Evolutionary conservation across 1,140 invertebrate genomes (phyloP).

Genomic region (Odontomachus brunneus): DNA sequence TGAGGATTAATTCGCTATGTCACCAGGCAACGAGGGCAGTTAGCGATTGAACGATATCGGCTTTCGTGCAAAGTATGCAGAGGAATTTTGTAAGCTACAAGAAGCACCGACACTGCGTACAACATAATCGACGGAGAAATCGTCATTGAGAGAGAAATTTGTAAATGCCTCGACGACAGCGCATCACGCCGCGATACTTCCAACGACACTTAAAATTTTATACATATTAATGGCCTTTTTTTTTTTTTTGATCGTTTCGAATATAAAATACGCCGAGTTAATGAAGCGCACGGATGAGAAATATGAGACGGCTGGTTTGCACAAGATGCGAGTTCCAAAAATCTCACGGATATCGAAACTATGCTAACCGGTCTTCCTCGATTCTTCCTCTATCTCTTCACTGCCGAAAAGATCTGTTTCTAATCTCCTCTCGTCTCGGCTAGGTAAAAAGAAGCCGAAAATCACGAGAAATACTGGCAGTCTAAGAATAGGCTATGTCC

Average conservation of each 20-base stretch:
- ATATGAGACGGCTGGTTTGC: background rate
- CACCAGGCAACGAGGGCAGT: conserved; percentile 5
- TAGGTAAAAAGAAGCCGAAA: conserved; percentile 7
- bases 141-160: background rate
- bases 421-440: background rate
- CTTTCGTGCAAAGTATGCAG: background rate
- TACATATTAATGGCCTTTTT: background rate
- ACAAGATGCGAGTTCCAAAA: background rate
- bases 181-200: background rate
- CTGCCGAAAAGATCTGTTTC: background rate
- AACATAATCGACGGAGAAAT: background rate
- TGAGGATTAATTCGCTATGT: conserved; percentile 26
- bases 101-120: background rate
- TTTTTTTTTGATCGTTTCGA: background rate
- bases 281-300: background rate
- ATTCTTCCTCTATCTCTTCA: background rate
- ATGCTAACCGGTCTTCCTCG: background rate
- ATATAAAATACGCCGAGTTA: conserved; percentile 10
- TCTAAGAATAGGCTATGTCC: conserved; percentile 1
- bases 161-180: background rate
- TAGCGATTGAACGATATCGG: background rate
- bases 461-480: too few species aligned
- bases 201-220: background rate
- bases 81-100: background rate
- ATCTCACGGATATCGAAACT: background rate